These are phyloP conservation scores for Papilio polyxenes DNA, from an alignment of 1,140 invertebrate genomes.

Conservation along the genomic window DNA sequence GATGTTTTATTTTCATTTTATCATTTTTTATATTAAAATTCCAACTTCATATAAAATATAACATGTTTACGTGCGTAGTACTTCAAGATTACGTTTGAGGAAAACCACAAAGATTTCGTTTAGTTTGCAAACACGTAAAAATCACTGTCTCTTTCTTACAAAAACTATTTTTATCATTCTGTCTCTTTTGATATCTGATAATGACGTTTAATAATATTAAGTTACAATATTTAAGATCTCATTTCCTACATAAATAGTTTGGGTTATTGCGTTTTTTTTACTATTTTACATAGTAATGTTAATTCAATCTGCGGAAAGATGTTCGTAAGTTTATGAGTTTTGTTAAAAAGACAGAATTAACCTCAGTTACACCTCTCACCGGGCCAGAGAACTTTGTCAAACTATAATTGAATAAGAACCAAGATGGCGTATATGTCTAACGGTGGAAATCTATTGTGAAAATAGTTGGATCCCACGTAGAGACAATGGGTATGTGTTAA, in stretches of 20 bases:
- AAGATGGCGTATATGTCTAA: not conserved
- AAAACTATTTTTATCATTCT: not conserved
- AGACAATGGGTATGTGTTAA: not conserved
- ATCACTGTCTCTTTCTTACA: not conserved
- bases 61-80: not conserved
- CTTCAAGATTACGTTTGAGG: not conserved
- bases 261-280: constrained; percentile 2
- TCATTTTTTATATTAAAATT: no score
- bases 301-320: not conserved
- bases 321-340: not conserved
- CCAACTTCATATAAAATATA: not conserved
- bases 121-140: no score
- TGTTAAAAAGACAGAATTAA: not conserved
- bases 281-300: not conserved
- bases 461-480: not conserved
- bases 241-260: not conserved
- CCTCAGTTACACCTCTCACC: not conserved
- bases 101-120: not conserved
- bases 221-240: not conserved
- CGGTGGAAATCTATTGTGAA: not conserved
- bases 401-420: not conserved
- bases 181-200: not conserved
- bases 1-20: not conserved
- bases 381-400: not conserved
- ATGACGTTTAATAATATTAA: not conserved